Evolutionary conservation across 2,888 invertebrate species (phyloP).

Genomic region (Myopa tessellatipennis): DNA sequence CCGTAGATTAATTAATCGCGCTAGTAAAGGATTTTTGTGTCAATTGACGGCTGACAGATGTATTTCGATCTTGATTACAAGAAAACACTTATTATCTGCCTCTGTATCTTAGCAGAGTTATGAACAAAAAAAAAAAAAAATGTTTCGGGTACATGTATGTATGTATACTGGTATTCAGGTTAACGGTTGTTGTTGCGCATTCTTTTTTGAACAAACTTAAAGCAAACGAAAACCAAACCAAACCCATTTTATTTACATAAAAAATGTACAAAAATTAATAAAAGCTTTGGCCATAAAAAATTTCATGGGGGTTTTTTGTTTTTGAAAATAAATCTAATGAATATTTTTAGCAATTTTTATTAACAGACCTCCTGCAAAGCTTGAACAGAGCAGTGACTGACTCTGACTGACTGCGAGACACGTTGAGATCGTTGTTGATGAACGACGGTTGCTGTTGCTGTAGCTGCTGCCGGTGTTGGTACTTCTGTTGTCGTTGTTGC

Average conservation of each 20-base stretch:
- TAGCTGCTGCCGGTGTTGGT: conserved; percentile 26
- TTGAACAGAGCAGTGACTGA: conserved; percentile 21
- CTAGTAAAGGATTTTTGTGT: too few species aligned
- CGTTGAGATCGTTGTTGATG: background rate
- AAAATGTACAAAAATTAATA: background rate
- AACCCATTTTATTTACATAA: background rate
- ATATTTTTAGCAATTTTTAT: conserved; percentile 29
- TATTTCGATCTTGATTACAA: too few species aligned
- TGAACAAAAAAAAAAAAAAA: too few species aligned
- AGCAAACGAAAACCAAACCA: conserved; percentile 6
- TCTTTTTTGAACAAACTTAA: conserved; percentile 1
- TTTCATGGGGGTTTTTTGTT: background rate
- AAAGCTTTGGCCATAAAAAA: background rate
- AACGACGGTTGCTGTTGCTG: background rate
- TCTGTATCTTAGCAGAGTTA: too few species aligned
- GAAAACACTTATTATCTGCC: too few species aligned
- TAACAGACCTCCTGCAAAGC: conserved; percentile 36
- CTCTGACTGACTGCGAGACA: conserved; percentile 9
- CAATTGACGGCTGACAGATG: too few species aligned
- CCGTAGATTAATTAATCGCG: too few species aligned
- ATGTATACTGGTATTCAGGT: too few species aligned
- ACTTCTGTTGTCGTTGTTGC: background rate
- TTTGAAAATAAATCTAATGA: conserved; percentile 4
- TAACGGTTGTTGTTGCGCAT: background rate
- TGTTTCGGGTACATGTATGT: too few species aligned